Conservation (phyloP, 2,113 vertebrate genomes). For the Phocoena sinus region DNA sequence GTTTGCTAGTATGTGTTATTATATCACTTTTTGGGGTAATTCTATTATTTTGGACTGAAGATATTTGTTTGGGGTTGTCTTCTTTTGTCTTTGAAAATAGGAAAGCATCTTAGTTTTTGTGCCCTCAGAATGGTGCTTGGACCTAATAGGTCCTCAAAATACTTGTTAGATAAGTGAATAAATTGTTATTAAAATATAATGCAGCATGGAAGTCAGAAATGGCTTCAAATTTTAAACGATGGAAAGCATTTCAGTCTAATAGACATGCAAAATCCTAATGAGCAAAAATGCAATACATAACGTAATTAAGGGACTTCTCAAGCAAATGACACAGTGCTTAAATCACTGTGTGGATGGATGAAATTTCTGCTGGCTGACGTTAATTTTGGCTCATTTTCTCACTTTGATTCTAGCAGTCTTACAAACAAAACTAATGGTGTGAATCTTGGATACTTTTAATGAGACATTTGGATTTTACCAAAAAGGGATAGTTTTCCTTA, state of each 20-base stretch:
- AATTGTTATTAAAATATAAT: background rate
- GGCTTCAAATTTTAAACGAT: background rate
- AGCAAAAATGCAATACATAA: fast-evolving
- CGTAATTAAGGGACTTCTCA: background rate
- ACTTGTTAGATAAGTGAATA: background rate
- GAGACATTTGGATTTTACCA: background rate
- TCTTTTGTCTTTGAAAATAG: background rate
- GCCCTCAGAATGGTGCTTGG: background rate
- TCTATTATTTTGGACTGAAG: background rate
- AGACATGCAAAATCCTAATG: background rate
- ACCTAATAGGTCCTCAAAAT: background rate
- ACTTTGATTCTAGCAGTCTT: background rate
- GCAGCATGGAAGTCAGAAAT: background rate
- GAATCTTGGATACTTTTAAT: background rate
- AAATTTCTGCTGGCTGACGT: fast-evolving
- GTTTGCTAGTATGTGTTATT: background rate
- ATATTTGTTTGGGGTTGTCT: background rate
- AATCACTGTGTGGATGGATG: fast-evolving
- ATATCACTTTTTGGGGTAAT: background rate
- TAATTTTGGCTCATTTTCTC: background rate
- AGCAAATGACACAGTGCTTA: fast-evolving
- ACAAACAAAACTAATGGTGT: background rate
- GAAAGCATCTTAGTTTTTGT: no score
- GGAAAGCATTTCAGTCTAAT: background rate
- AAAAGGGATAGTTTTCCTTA: background rate